Evolutionary conservation across 2,113 vertebrate species (phyloP), one percentile per base, ranked within the genome.

Genomic region (Opisthocomus hoazin): DNA sequence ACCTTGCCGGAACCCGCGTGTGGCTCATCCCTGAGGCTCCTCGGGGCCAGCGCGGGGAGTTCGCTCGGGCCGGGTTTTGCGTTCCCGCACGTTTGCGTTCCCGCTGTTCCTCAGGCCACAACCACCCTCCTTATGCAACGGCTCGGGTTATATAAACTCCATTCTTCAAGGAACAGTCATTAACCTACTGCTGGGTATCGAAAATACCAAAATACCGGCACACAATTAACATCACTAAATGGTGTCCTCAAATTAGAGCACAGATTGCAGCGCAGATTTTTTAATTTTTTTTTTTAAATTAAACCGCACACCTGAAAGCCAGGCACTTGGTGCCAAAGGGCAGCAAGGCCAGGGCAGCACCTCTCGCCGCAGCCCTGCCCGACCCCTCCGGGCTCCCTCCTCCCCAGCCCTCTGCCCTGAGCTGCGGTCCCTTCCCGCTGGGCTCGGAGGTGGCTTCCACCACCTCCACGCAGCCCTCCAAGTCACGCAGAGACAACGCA

Each of bases 161-260:
- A 68, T 89, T 93, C 95, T 96, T 95, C 87, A 97, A 96, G 96
- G 96, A 96, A 50, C 84, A 97, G 92, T 97, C 96, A 97, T 97
- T 97, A 97, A 97, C 96, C 96, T 97, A 97, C 92, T 95, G 92
- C 89, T 8, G 84, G 83, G 92, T 93, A 94, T 94, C 84, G 95
- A 87, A 96, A 95, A 96, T 95, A 96, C 96, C 91, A 82, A 96
- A 96, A 97, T 96, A 94, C 96, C 92, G 95, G 45, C 95, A 89
- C 96, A 82, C 95, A 97, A 97, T 97, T 97, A 97, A 96, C 89
- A 94, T 24, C 91, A 91, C 94, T 96, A 96, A 96, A 94, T 79
- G 95, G 92, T 96, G 95, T 92, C 96, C 96, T 95, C 94, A 92
- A 97, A 97, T 76, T 97, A 46, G 96, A 97, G 91, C 95, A 87